Evolutionary conservation across 2,113 vertebrate genomes (phyloP), one percentile per base, ranked within the genome.

Genomic region (Lagopus leucura): DNA sequence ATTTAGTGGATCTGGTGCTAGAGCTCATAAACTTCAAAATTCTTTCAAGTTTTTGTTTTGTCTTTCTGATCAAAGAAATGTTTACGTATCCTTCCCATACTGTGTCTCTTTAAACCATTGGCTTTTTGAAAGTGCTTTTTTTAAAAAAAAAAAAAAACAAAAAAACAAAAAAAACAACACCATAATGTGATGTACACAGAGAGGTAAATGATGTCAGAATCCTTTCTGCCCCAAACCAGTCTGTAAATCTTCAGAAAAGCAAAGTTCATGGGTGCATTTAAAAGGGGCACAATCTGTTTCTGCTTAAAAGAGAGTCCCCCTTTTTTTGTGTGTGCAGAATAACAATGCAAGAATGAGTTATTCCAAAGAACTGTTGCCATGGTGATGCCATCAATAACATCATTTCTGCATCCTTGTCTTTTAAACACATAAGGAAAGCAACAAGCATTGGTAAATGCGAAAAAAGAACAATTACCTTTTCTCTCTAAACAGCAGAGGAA

Each of bases 331-430:
- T 78, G 89, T 93, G 86, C 69, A 78, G 82, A 94, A 94, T 95
- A 97, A 97, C 97, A 98, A 98, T 97, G 97, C 96, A 47, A 95
- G 96, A 98, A 97, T 97, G 96, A 91, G 95, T 97, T 97, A 96
- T 96, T 94, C 95, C 92, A 95, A 95, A 97, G 97, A 97, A 95
- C 93, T 73, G 97, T 98, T 97, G 96, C 97, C 89, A 98, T 97
- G 97, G 97, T 17, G 65, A 98, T 92, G 86, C 94, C 97, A 97
- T 98, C 97, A 98, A 97, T 97, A 98, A 96, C 97, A 96, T 92
- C 69, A 93, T 97, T 97, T 96, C 97, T 79, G 88, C 92, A 96
- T 96, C 97, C 93, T 84, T 88, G 95, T 97, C 96, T 95, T 96
- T 96, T 94, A 96, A 97, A 95, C 96, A 96, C 96, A 92, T 88